Conservation (phyloP, 2,797 vertebrate genomes). For the Lagorchestes hirsutus region DNA sequence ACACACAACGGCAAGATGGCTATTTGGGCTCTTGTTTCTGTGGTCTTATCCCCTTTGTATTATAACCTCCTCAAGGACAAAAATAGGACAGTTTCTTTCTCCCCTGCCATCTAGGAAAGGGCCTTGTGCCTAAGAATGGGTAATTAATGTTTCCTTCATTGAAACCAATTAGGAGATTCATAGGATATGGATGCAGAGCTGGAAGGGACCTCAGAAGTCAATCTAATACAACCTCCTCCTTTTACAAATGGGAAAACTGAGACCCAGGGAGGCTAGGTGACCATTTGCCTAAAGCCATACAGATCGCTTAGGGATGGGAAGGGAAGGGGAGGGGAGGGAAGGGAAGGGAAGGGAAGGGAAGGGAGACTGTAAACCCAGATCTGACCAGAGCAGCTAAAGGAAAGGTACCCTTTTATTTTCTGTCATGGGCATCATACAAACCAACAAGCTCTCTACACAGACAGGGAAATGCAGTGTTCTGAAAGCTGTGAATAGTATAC, state of each 20-base stretch:
- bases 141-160: not conserved
- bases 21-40: not conserved
- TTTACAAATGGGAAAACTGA: not conserved
- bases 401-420: not conserved
- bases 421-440: not conserved
- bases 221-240: not conserved
- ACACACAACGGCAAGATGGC: not conserved
- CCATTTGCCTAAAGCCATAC: not conserved
- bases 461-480: not conserved
- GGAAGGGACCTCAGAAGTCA: not conserved
- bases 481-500: not conserved
- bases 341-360: not conserved
- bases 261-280: not conserved
- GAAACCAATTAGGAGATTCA: not conserved
- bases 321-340: not conserved
- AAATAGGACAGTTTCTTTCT: not conserved
- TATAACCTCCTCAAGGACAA: not conserved
- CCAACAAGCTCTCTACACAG: not conserved
- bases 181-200: not conserved
- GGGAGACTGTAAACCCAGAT: not conserved
- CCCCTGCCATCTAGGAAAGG: not conserved
- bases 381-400: not conserved
- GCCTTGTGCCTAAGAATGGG: not conserved
- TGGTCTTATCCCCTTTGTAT: not conserved
- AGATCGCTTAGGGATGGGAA: not conserved